Evolutionary conservation across 2,797 vertebrate species (phyloP).

Genomic region (Dendrocincla fuliginosa): DNA sequence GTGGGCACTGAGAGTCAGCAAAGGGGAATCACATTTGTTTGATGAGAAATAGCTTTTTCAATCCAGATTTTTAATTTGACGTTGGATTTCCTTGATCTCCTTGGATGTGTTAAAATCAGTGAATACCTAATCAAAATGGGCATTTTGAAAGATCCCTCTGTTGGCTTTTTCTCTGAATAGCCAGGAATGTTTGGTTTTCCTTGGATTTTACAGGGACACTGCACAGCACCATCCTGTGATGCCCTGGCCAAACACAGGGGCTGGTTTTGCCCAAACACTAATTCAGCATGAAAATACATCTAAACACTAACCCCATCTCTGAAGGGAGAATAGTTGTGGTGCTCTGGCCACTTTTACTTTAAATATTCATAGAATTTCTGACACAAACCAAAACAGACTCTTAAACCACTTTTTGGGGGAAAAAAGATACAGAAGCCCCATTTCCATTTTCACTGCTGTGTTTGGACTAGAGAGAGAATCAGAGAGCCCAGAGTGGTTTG

Average conservation of each 20-base stretch:
- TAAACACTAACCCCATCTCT: accelerated
- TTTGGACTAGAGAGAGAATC: neutral
- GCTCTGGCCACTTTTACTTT: neutral
- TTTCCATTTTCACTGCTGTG: neutral
- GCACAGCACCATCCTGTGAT: neutral
- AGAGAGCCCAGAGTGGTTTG: neutral
- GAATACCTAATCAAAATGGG: neutral
- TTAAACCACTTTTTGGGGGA: neutral
- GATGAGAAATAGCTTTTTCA: neutral
- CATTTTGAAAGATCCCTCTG: neutral
- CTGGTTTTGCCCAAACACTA: neutral
- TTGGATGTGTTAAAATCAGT: accelerated
- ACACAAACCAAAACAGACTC: neutral
- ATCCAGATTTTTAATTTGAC: neutral
- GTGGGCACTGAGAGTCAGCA: neutral
- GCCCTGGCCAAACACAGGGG: neutral
- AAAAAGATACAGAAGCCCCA: neutral
- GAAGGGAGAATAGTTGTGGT: neutral
- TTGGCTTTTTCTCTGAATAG: neutral
- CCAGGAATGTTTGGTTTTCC: neutral
- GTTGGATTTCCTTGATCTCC: neutral
- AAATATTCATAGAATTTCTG: neutral
- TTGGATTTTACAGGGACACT: neutral
- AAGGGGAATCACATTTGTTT: neutral
- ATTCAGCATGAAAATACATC: neutral